Evolutionary conservation across 2,888 invertebrate genomes (phyloP).

Genomic region (Zonitis immaculata): DNA sequence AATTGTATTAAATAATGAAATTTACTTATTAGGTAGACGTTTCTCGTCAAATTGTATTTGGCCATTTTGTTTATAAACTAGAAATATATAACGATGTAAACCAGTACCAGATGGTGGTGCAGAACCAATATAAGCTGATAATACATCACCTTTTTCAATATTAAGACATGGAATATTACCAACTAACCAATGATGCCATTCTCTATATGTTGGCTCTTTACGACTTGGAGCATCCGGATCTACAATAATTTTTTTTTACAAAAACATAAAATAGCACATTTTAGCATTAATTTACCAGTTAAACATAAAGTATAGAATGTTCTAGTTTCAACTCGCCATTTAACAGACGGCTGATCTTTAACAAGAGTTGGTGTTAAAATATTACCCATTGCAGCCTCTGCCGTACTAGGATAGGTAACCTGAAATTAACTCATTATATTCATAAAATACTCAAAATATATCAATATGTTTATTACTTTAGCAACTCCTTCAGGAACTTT

Average conservation of each 20-base stretch:
- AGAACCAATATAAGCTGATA: conserved; percentile 64
- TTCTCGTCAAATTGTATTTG: conserved; percentile 36
- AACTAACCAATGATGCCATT: conserved; percentile 77
- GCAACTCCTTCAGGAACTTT: no score
- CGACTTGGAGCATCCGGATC: conserved; percentile 78
- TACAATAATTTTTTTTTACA: no score
- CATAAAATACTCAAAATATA: not conserved
- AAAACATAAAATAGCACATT: no score
- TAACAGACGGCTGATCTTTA: not conserved
- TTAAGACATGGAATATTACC: conserved; percentile 67
- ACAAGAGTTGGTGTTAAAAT: not conserved
- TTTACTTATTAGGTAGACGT: conserved; percentile 26
- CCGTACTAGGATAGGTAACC: not conserved
- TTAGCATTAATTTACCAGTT: not conserved
- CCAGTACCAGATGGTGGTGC: conserved; percentile 70
- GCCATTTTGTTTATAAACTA: conserved; percentile 48
- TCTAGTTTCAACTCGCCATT: not conserved
- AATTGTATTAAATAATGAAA: no score
- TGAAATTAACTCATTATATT: not conserved
- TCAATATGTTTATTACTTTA: no score
- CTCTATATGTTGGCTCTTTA: conserved; percentile 61
- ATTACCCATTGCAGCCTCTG: not conserved
- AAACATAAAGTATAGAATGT: not conserved
- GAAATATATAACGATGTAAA: conserved; percentile 67
- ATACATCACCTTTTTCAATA: conserved; percentile 53